phyloP scores from a whole-genome alignment of 2,797 vertebrate genomes.

The Galago senegalensis region DNA sequence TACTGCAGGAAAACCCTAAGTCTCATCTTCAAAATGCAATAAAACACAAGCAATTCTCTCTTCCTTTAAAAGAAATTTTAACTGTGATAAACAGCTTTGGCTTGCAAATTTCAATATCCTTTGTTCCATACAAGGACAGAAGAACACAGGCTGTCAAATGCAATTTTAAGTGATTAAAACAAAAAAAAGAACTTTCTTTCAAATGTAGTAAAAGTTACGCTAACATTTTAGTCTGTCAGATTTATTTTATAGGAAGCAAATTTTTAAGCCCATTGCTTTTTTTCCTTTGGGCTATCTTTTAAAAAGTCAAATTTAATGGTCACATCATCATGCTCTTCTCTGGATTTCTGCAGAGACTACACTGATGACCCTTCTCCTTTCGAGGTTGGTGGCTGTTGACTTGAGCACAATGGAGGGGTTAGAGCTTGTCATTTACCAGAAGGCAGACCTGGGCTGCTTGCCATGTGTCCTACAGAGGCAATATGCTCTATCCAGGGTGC shows the following conservation, averaged over 20 bases:
- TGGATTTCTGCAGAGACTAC: background rate
- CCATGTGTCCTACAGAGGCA: background rate
- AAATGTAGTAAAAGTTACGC: background rate
- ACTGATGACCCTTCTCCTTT: background rate
- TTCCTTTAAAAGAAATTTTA: background rate
- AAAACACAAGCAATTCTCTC: background rate
- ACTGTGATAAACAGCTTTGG: background rate
- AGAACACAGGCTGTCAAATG: background rate
- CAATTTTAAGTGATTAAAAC: background rate
- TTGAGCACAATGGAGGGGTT: accelerated
- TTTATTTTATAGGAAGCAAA: background rate
- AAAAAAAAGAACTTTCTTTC: background rate
- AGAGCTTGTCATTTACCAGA: accelerated
- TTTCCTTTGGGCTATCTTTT: background rate
- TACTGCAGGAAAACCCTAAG: background rate
- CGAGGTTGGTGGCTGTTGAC: background rate
- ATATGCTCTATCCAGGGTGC: accelerated
- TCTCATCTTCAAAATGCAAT: background rate
- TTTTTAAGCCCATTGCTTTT: background rate
- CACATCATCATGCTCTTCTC: background rate
- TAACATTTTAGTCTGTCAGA: background rate
- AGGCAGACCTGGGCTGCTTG: background rate
- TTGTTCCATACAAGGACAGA: background rate
- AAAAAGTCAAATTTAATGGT: background rate
- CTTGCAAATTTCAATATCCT: background rate